Evolutionary conservation across 2,888 invertebrate genomes (phyloP).

Genomic region (Conus canariensis): DNA sequence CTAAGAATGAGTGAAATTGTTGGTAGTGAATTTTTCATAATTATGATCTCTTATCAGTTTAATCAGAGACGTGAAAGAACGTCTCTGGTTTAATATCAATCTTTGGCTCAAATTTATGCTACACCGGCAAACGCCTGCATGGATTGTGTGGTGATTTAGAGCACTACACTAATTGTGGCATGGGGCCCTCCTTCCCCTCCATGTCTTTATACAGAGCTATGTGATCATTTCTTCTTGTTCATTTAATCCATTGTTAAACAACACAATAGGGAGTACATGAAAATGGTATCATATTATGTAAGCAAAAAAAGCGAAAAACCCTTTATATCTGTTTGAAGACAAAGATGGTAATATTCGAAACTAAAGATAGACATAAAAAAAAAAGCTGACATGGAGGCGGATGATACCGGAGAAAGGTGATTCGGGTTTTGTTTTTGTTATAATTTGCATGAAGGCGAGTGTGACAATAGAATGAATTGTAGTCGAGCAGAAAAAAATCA

Average conservation of each 20-base stretch:
- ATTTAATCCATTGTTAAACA: neutral
- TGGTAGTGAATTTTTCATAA: too few species aligned
- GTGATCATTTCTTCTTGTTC: neutral
- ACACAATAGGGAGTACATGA: too few species aligned
- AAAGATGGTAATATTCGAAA: neutral
- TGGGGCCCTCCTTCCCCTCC: too few species aligned
- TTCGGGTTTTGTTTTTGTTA: neutral
- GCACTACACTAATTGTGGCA: too few species aligned
- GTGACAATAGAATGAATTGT: neutral
- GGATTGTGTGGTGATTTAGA: too few species aligned
- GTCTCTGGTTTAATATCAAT: too few species aligned
- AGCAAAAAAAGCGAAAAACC: neutral
- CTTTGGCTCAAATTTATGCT: too few species aligned
- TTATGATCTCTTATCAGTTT: too few species aligned
- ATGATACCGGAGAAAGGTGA: constrained; percentile 1
- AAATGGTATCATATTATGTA: neutral
- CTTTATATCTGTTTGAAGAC: neutral
- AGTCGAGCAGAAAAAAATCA: neutral
- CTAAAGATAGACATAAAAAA: neutral
- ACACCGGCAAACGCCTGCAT: too few species aligned
- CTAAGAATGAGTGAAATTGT: too few species aligned
- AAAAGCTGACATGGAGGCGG: constrained; percentile 21
- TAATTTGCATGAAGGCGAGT: neutral
- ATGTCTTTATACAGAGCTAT: neutral
- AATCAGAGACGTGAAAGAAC: too few species aligned